Evolutionary conservation across 2,113 vertebrate species (phyloP), one percentile per base, ranked within the genome.

Genomic region (Dasyprocta punctata): DNA sequence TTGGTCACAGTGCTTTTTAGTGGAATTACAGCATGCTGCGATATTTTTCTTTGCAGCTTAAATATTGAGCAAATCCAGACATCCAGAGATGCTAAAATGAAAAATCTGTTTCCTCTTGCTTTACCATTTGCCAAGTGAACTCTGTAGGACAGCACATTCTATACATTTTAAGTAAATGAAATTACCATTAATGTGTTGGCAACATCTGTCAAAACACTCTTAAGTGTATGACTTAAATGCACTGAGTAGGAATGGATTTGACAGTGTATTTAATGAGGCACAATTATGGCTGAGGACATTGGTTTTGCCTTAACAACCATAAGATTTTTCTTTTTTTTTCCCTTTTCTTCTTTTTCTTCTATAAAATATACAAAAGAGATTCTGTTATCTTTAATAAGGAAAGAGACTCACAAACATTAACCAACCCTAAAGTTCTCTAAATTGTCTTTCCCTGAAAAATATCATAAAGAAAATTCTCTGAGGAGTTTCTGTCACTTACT

Each of bases 121-220:
- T 97, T 97, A 77, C 95, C 85, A 61, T 94, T 97, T 56, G 11
- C 84, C 93, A 95, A 96, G 81, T 88, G 80, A 93, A 88, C 89
- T 56, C 94, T 89, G 58, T 98, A 97, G 98, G 94, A 85, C 86
- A 93, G 86, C 96, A 94, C 58, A 89, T 92, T 84, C 97, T 96
- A 87, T 73, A 97, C 61, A 58, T 95, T 97, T 96, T 30, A 93
- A 97, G 97, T 95, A 73, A 97, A 96, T 83, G n/a, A 96, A 97
- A 98, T 98, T 97, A 96, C 65, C 95, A 95, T 94, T 96, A 93
- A 96, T 97, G 86, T 95, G 81, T 97, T 97, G 83, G 91, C 92
- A 98, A 84, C 87, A 95, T 97, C 94, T 98, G 96, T 98, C 96
- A 96, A 98, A 97, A 95, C 58, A 60, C 95, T 92, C 65, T 95